Conservation (phyloP, 2,797 vertebrate genomes). For the Hypotaenidia philippensis region DNA sequence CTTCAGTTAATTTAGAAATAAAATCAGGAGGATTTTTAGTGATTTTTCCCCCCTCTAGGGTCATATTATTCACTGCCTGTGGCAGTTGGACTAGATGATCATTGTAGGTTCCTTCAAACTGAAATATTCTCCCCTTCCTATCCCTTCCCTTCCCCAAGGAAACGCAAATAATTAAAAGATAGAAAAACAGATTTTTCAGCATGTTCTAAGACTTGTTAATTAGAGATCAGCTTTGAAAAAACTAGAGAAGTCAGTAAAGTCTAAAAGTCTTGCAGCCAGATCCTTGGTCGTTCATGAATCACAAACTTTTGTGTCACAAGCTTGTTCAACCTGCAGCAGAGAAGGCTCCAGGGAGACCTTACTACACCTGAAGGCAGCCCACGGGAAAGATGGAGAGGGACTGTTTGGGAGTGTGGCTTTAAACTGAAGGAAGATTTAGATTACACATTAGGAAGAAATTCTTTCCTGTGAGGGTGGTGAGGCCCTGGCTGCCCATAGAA, state of each 20-base stretch:
- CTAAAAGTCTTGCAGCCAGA: not conserved
- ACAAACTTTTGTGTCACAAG: not conserved
- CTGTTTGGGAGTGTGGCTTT: no score
- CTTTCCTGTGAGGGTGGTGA: no score
- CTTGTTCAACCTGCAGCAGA: not conserved
- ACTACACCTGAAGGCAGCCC: no score
- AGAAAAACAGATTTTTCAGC: not conserved
- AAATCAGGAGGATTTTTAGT: not conserved
- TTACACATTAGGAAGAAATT: no score
- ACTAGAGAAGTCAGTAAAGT: not conserved
- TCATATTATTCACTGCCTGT: not conserved
- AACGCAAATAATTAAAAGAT: not conserved
- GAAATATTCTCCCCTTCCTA: not conserved
- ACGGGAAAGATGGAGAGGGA: no score
- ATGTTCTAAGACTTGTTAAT: not conserved
- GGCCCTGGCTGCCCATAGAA: no score
- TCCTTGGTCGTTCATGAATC: not conserved
- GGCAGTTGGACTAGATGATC: not conserved
- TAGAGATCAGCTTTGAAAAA: not conserved
- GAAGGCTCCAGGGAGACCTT: no score
- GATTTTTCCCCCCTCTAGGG: rapidly evolving
- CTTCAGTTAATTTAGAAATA: not conserved
- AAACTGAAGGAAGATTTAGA: no score
- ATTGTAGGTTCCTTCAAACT: not conserved
- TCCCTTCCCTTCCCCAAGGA: not conserved